Base-by-base conservation (phyloP, 35 echinoderm and acorn worm species). In the Apostichopus parvimensis region DNA sequence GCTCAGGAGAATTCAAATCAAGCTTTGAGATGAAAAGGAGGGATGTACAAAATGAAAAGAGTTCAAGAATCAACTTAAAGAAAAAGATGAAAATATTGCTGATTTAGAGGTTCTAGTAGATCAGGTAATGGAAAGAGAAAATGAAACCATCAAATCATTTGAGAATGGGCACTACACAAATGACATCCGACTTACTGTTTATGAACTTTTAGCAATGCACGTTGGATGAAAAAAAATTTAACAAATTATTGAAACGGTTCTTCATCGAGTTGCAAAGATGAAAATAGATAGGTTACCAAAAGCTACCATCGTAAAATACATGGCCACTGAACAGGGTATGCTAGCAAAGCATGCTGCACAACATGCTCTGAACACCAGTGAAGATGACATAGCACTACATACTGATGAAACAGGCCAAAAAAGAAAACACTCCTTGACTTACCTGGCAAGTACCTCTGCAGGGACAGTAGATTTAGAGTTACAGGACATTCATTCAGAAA, bases 241-340 rank as follows among this genome's bases (percentile, higher is more conserved):
- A 28, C 9, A 91, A 72, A 91, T 94, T 53, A 94, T 94, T 8
- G 92, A 56, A 81, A 92, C 82, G 34, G 94, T 95, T 1, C 20
- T 95, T 10, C 57, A 92, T 53, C 77, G 80, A 20, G 79, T 88
- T 21, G 90, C 8, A 52, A 88, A 92, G 34, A 72, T 95, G 78
- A 90, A 91, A 58, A 12, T 94, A 15, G 78, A 57, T 23, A 34
- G 93, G 15, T 24, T 94, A 34, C 93, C 93, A 26, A 94, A 94
- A 34, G 62, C 88, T 66, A 91, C 78, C 15, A 90, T 94, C 12
- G 75, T 94, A 4, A 94, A 94, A 73, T 94, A 94, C 58, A 94
- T 94, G 93, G 93, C 87, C 17, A 94, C 93, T 9, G 87, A 94
- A 21, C 93, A 94, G 79, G 93, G 93, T 5, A 94, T 94, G 93